Evolutionary conservation across 2,113 vertebrate genomes (phyloP), one percentile per base, ranked within the genome.

Genomic region (Hippocampus mohnikei): DNA sequence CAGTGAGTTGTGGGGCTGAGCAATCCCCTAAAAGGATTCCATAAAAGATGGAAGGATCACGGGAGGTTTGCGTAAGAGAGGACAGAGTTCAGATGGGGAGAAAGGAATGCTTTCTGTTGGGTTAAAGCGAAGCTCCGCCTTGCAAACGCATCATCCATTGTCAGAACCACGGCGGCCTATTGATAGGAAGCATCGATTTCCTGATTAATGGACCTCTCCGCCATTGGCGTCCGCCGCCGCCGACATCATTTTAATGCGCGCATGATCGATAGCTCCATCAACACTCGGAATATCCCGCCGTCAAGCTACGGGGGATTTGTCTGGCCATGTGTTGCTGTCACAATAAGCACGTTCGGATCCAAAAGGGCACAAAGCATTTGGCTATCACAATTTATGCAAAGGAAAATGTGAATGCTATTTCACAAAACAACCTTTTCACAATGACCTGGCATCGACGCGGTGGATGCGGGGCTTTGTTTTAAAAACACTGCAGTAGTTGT

Each of bases 211-310:
- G 84, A 93, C 91, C 91, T 93, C 85, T 92, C 80, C 62, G 87
- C 89, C 89, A 94, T 93, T 93, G 92, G 80, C 86, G 7, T 93
- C 93, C 93, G 88, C 92, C 84, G 77, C 89, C 88, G 90, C 90
- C 91, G 87, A 94, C 92, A 94, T 94, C 82, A 95, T 96, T 97
- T 95, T 94, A 94, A 94, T 94, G 93, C 92, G 92, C 91, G 83
- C 87, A 67, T 92, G 92, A 94, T 95, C 95, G 91, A 96, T 96
- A 94, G 81, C 85, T 92, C 90, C 90, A 94, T 95, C 93, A 94
- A 89, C 90, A 85, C 77, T 75, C 80, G 90, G 88, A 92, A 93
- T 92, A 78, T 91, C 93, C 92, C 82, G 85, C 93, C 84, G 93
- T 87, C 91, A 90, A 89, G 75, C 87, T 75, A 81, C 88, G 72